These are phyloP conservation scores for Platynereis dumerilii DNA, from an alignment of 2,888 invertebrate species.

Conservation along the genomic window DNA sequence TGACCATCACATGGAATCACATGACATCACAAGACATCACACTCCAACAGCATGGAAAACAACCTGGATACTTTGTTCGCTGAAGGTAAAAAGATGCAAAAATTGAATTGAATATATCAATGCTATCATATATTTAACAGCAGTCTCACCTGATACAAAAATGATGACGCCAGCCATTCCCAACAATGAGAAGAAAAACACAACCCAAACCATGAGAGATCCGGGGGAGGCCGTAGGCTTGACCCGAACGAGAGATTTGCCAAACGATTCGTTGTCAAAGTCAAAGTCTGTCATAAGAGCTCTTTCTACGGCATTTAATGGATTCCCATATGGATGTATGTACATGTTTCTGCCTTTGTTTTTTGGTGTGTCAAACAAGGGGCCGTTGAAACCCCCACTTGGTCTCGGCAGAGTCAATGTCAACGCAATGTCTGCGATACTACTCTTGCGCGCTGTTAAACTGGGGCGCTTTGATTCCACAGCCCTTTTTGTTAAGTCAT, in stretches of 20 bases:
- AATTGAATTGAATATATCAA: too few relatives aligned
- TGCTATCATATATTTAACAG: too few relatives aligned
- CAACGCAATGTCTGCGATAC: slow-evolving; percentile 4
- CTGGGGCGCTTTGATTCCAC: too few relatives aligned
- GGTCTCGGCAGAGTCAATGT: not conserved
- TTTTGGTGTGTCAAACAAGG: not conserved
- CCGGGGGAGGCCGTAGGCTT: not conserved
- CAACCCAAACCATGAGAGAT: slow-evolving; percentile 3
- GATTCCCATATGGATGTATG: slow-evolving; percentile 5
- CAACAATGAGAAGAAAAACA: slow-evolving; percentile 4
- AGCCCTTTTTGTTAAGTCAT: too few relatives aligned
- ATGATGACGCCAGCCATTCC: slow-evolving; percentile 9
- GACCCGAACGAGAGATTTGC: not conserved
- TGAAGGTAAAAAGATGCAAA: too few relatives aligned
- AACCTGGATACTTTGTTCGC: too few relatives aligned
- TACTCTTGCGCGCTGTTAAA: not conserved
- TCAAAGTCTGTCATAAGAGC: not conserved
- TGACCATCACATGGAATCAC: too few relatives aligned
- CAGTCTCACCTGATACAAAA: not conserved
- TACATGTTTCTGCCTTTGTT: not conserved
- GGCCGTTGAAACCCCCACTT: slow-evolving; percentile 2
- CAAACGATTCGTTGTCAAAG: not conserved
- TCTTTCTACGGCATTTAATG: not conserved
- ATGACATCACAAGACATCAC: too few relatives aligned
- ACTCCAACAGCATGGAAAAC: too few relatives aligned